Base-by-base conservation (phyloP, 2,888 invertebrate genomes). In the Eristalis pertinax region DNA sequence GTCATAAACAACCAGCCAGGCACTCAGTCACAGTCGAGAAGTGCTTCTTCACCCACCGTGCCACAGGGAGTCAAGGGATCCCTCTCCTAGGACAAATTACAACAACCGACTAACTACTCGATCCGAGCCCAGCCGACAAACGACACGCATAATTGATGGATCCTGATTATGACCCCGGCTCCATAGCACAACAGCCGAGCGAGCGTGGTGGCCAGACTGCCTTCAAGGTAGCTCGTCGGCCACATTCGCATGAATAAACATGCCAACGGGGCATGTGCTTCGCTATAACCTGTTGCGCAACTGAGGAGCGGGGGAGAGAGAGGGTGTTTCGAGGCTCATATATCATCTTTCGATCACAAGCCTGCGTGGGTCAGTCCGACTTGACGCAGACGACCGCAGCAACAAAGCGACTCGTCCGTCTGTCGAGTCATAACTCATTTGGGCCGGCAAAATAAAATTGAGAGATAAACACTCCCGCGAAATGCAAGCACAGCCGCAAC, bases 271-370 rank as follows among this genome's bases (percentile, higher is more conserved):
- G 13, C 7, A n/a, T 8, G 8, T 19, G 5, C 50, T 19, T n/a
- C 19, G 19, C 8, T 10, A 19, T 5, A 50, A 50, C 50, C 50
- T 50, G 50, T 50, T 50, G 50, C 19, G 50, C 50, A 50, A 50
- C 50, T 19, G 19, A 1, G 19, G 19, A n/a, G 15, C n/a, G 15
- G 19, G 19, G 8, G 19, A 19, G n/a, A n/a, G n/a, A n/a, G 8
- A n/a, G 38, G 35, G 0, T 2, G 10, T 35, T 10, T 35, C 38
- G 3, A 8, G 7, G 7, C 50, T 50, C 50, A 19, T 86, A 82
- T 60, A 86, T 86, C 82, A 86, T 82, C 77, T 74, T 70, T 77
- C 77, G 85, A 82, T 82, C 74, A 86, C 73, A 69, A 10, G 74
- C 74, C 69, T 62, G 65, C 65, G 85, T 86, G 65, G 85, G 85